These are phyloP conservation scores for Betta splendens DNA, from an alignment of 2,797 vertebrate genomes.

Conservation along the genomic window DNA sequence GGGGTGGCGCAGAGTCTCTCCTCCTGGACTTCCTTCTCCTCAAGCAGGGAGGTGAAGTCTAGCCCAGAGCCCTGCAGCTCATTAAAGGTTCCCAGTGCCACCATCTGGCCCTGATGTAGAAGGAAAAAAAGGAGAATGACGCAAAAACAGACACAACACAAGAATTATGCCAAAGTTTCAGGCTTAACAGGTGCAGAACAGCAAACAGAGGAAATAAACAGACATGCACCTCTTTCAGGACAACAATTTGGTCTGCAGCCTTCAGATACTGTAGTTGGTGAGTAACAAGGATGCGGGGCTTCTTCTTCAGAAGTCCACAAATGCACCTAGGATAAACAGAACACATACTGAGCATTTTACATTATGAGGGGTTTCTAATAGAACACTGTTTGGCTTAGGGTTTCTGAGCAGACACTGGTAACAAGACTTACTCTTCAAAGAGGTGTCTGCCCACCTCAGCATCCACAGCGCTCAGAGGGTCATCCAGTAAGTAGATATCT, in stretches of 20 bases:
- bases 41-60: constrained; percentile 91
- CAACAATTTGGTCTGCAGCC: constrained; percentile 90
- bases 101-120: constrained; percentile 84
- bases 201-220: constrained; percentile 15
- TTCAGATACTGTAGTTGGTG: constrained; percentile 95
- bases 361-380: no score
- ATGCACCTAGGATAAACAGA: constrained; percentile 89
- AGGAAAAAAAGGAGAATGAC: not conserved
- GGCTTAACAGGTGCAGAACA: not conserved
- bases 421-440: constrained; percentile 90
- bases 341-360: no score
- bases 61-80: constrained; percentile 88
- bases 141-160: not conserved
- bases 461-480: constrained; percentile 95
- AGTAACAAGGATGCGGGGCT: constrained; percentile 92
- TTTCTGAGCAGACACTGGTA: constrained; percentile 1
- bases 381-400: not conserved
- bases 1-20: constrained; percentile 65
- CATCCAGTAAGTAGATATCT: constrained; percentile 95
- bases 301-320: constrained; percentile 89
- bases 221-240: constrained; percentile 87
- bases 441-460: constrained; percentile 91
- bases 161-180: not conserved
- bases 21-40: constrained; percentile 85
- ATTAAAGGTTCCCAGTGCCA: constrained; percentile 87